Evolutionary conservation across 2,113 vertebrate species (phyloP).

Genomic region (Microcebus jonahi): DNA sequence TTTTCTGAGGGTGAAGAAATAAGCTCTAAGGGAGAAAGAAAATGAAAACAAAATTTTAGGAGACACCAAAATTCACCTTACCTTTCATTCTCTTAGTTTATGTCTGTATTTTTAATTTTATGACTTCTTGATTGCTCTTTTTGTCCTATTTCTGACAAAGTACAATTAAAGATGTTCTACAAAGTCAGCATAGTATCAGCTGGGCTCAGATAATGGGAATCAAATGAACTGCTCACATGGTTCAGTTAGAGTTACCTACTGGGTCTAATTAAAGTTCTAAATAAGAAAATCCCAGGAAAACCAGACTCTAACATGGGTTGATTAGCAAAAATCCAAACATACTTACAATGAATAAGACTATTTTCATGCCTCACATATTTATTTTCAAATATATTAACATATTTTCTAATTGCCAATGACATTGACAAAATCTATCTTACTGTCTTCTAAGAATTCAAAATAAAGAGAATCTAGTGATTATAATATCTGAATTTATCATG

Average conservation of each 20-base stretch:
- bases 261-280: neutral
- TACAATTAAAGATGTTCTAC: neutral
- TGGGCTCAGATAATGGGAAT: neutral
- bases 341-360: neutral
- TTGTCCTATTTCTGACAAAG: neutral
- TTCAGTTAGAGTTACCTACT: neutral
- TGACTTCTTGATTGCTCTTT: neutral
- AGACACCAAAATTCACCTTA: neutral
- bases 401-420: neutral
- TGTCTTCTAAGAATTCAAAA: neutral
- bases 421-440: neutral
- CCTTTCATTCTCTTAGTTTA: neutral
- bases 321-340: neutral
- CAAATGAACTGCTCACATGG: neutral
- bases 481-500: neutral
- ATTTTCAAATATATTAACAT: slow-evolving; percentile 21
- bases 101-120: neutral
- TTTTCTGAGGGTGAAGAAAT: slow-evolving; percentile 8
- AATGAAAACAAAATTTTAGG: slow-evolving; percentile 43
- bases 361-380: neutral
- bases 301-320: neutral
- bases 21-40: slow-evolving; percentile 44
- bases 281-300: neutral
- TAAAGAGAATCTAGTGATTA: neutral
- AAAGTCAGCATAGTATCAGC: neutral